A percentile compares a stretch with the other conserved stretches of the same genome.
These are phyloP conservation scores for Ascaphus truei DNA, from an alignment of 2,113 vertebrate genomes.

Conservation along the genomic window DNA sequence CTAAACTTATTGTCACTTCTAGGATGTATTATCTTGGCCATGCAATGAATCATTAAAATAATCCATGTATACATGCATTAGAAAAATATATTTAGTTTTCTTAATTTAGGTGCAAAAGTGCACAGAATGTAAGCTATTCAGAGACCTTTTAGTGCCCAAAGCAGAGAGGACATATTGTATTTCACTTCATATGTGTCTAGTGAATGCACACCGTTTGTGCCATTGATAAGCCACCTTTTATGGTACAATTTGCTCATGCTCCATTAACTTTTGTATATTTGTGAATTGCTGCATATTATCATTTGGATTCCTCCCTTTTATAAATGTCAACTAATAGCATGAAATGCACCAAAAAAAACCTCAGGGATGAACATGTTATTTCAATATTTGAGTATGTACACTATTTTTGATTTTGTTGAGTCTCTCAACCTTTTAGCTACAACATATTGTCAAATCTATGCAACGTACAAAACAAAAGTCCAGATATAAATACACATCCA, in stretches of 20 bases:
- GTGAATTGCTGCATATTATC: not conserved
- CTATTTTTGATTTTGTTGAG: not conserved
- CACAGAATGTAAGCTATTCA: too few relatives aligned
- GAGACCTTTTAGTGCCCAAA: too few relatives aligned
- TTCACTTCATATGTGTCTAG: too few relatives aligned
- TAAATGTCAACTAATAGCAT: not conserved
- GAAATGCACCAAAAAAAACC: not conserved
- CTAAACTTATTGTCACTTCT: too few relatives aligned
- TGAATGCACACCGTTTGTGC: too few relatives aligned
- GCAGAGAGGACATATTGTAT: too few relatives aligned
- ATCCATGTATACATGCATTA: too few relatives aligned
- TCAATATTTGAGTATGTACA: constrained; percentile 4
- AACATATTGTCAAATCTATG: constrained; percentile 9
- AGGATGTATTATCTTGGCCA: too few relatives aligned
- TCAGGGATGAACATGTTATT: constrained; percentile 13
- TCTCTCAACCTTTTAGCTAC: not conserved
- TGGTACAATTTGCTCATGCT: not conserved
- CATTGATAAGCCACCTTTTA: not conserved
- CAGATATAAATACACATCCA: not conserved
- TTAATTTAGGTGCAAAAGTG: too few relatives aligned
- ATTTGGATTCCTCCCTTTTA: not conserved
- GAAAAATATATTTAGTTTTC: too few relatives aligned
- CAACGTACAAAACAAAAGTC: not conserved
- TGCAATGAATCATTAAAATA: too few relatives aligned
- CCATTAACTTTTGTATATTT: not conserved